These are phyloP conservation scores for Cordylochernes scorpioides DNA, from an alignment of 2,888 invertebrate genomes.

Conservation along the genomic window DNA sequence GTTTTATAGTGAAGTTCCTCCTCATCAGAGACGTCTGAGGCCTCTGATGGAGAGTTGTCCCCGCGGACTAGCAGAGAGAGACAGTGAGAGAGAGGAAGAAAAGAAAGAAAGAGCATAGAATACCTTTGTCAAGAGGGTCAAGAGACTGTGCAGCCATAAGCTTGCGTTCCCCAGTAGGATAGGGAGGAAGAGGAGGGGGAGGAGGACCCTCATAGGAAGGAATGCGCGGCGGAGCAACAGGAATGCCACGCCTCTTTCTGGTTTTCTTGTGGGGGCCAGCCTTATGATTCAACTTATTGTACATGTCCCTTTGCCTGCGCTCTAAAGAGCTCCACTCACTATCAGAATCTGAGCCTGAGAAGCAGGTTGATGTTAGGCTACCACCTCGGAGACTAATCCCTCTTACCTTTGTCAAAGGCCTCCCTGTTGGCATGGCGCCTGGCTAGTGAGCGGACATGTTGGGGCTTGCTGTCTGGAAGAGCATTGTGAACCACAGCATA, in stretches of 20 bases:
- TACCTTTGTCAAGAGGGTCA: constrained; percentile 16
- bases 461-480: constrained; percentile 25
- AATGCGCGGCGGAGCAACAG: constrained; percentile 58
- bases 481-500: constrained; percentile 40
- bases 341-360: constrained; percentile 48
- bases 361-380: constrained; percentile 6
- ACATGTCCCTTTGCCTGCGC: constrained; percentile 27
- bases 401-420: constrained; percentile 11
- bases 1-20: constrained; percentile 18
- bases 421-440: constrained; percentile 11
- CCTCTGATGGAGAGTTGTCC: constrained; percentile 22
- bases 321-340: constrained; percentile 55
- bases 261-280: constrained; percentile 40
- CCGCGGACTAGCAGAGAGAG: no score
- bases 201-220: constrained; percentile 32
- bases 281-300: constrained; percentile 32
- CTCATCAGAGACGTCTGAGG: constrained; percentile 24
- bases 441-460: constrained; percentile 11
- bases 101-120: no score
- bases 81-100: no score
- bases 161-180: constrained; percentile 12
- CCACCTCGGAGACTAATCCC: neutral
- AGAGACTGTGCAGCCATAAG: constrained; percentile 16
- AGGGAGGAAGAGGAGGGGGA: constrained; percentile 15
- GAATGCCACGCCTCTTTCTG: constrained; percentile 44